These are phyloP conservation scores for Zelleria hepariella DNA, from an alignment of 2,888 invertebrate genomes.

Conservation along the genomic window DNA sequence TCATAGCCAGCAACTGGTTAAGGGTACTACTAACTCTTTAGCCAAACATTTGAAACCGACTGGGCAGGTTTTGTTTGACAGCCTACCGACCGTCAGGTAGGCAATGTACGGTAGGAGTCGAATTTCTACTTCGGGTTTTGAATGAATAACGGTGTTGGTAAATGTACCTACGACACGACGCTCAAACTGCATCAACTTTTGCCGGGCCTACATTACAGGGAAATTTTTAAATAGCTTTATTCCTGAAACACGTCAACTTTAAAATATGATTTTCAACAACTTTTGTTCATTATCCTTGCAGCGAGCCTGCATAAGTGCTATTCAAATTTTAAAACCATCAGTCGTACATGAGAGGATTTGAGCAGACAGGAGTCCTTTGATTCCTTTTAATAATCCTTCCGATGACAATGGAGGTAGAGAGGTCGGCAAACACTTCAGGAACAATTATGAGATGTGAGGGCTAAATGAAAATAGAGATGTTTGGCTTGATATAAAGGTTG, in stretches of 20 bases:
- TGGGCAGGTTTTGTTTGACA: slow-evolving; percentile 33
- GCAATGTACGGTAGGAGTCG: not conserved
- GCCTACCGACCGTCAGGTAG: slow-evolving; percentile 25
- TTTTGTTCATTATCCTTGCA: not conserved
- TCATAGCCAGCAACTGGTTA: slow-evolving; percentile 41
- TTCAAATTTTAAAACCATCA: not conserved
- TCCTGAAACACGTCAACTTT: too few relatives aligned
- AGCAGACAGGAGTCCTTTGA: slow-evolving; percentile 7
- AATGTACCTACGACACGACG: too few relatives aligned
- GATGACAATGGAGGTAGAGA: slow-evolving; percentile 42
- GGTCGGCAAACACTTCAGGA: slow-evolving; percentile 36
- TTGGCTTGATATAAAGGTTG: not conserved
- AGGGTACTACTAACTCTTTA: slow-evolving; percentile 44
- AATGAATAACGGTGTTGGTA: too few relatives aligned
- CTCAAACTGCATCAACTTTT: too few relatives aligned
- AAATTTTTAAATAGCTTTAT: too few relatives aligned
- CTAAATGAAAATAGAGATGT: not conserved
- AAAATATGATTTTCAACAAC: too few relatives aligned
- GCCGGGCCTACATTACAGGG: too few relatives aligned
- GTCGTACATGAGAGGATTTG: not conserved
- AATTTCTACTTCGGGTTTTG: not conserved
- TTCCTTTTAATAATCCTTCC: slow-evolving; percentile 14
- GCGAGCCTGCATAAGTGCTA: not conserved
- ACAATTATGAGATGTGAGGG: not conserved
- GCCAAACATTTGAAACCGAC: slow-evolving; percentile 37